Percentiles rank a stretch among this genome's conserved stretches.
Evolutionary conservation across 2,888 invertebrate genomes (phyloP).

Genomic region (Eucera pruinosa): DNA sequence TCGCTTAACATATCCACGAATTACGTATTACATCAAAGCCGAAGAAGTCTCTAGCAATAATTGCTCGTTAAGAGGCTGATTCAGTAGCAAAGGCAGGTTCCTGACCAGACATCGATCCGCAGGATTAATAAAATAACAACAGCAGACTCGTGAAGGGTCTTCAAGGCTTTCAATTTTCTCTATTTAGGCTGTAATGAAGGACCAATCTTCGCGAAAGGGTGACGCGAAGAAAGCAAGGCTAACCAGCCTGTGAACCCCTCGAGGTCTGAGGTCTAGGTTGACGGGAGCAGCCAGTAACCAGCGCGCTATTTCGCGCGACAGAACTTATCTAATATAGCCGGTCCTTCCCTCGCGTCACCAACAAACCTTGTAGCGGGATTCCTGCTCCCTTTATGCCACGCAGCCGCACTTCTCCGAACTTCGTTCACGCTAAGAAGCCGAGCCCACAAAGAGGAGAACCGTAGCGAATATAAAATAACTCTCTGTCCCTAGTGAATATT

Average conservation of each 20-base stretch:
- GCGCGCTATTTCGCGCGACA: conserved; percentile 71
- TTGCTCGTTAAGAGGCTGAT: background rate
- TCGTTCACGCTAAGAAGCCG: conserved; percentile 55
- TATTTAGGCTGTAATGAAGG: conserved; percentile 78
- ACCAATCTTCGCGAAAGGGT: conserved; percentile 67
- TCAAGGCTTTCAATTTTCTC: conserved; percentile 79
- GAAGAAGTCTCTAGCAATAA: background rate
- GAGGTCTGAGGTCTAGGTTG: conserved; percentile 51
- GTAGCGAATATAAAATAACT: conserved; percentile 70
- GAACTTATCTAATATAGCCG: conserved; percentile 78
- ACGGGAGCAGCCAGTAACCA: conserved; percentile 68
- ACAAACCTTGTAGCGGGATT: conserved; percentile 55
- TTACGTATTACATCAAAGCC: no score
- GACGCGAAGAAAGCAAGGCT: conserved; percentile 72
- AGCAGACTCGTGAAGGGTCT: conserved; percentile 17
- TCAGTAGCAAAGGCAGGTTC: background rate
- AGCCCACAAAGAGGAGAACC: conserved; percentile 56
- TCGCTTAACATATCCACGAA: no score
- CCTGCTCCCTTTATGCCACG: conserved; percentile 64
- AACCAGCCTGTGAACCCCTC: conserved; percentile 63
- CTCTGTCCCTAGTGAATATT: conserved; percentile 49
- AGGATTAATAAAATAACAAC: conserved; percentile 44
- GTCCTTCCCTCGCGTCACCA: conserved; percentile 59
- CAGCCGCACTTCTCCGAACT: conserved; percentile 69
- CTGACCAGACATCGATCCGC: conserved; percentile 7